Percentiles rank a stretch among this genome's conserved stretches.
Evolutionary conservation across 2,113 vertebrate genomes (phyloP).

Genomic region (Melospiza melodia): DNA sequence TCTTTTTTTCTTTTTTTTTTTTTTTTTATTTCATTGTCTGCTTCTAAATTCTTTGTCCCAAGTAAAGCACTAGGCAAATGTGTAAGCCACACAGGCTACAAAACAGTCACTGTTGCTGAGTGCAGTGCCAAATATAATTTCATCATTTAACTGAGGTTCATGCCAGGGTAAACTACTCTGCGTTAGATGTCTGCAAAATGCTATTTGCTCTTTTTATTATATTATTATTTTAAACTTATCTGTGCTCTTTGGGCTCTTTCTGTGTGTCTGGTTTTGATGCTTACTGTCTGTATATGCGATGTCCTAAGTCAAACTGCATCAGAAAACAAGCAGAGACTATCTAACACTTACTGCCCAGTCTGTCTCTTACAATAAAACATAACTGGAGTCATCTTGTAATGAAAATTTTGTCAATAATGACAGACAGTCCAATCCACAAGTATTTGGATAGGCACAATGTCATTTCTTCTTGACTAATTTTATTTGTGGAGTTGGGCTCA

Average conservation of each 20-base stretch:
- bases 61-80: neutral
- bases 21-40: slow-evolving; percentile 3
- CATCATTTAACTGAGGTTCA: slow-evolving; percentile 60
- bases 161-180: slow-evolving; percentile 64
- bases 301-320: neutral
- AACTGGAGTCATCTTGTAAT: slow-evolving; percentile 2
- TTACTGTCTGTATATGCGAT: neutral
- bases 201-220: slow-evolving; percentile 37
- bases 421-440: slow-evolving; percentile 35
- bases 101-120: slow-evolving; percentile 5
- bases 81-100: slow-evolving; percentile 38
- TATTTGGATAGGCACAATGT: slow-evolving; percentile 43
- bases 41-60: slow-evolving; percentile 62
- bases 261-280: neutral
- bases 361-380: neutral
- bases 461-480: slow-evolving; percentile 51
- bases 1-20: neutral
- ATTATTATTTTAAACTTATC: slow-evolving; percentile 64
- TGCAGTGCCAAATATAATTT: slow-evolving; percentile 61
- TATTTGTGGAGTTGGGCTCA: slow-evolving; percentile 59
- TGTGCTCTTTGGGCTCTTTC: neutral
- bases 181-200: slow-evolving; percentile 60
- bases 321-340: neutral
- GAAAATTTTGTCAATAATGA: slow-evolving; percentile 14
- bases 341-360: neutral